These are phyloP conservation scores for Aurelia aurita DNA, from an alignment of 30 jellyfish, hydroid and myxozoan genomes.

Conservation along the genomic window DNA sequence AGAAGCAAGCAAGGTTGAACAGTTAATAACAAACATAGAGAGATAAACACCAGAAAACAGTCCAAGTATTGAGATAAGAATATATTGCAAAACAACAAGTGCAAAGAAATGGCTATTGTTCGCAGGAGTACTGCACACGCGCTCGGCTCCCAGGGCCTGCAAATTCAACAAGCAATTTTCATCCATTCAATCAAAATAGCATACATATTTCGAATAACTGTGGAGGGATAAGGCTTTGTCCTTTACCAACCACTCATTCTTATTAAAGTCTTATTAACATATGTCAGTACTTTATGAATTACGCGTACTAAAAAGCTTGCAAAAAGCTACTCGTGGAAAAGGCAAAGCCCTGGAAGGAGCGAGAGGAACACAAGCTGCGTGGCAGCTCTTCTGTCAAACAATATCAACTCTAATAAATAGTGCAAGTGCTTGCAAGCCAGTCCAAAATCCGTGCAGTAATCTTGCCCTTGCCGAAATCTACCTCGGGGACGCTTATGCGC, in stretches of 20 bases:
- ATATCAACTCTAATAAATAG: constrained; percentile 5
- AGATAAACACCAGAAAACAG: neutral
- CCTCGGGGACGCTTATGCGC: no score
- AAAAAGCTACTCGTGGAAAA: constrained; percentile 17
- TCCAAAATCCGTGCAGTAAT: no score
- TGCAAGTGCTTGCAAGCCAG: constrained; percentile 31
- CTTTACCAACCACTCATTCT: neutral
- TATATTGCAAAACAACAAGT: neutral
- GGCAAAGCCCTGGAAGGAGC: constrained; percentile 62
- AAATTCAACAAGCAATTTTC: neutral
- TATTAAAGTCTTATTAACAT: no score
- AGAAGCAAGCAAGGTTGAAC: no score
- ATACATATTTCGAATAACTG: constrained; percentile 48
- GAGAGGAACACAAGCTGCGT: constrained; percentile 80
- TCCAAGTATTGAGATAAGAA: neutral
- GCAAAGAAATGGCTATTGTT: constrained; percentile 73
- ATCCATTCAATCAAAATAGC: constrained; percentile 14
- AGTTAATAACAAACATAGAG: neutral
- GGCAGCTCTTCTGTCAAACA: constrained; percentile 54
- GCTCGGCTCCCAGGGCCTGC: constrained; percentile 47
- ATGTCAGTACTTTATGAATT: no score
- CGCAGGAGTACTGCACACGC: constrained; percentile 44
- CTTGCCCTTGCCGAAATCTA: constrained; percentile 13
- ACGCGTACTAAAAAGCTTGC: neutral
- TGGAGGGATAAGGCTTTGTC: neutral